Evolutionary conservation across 2,113 vertebrate genomes (phyloP).

Genomic region (Ariopsis seemanni): DNA sequence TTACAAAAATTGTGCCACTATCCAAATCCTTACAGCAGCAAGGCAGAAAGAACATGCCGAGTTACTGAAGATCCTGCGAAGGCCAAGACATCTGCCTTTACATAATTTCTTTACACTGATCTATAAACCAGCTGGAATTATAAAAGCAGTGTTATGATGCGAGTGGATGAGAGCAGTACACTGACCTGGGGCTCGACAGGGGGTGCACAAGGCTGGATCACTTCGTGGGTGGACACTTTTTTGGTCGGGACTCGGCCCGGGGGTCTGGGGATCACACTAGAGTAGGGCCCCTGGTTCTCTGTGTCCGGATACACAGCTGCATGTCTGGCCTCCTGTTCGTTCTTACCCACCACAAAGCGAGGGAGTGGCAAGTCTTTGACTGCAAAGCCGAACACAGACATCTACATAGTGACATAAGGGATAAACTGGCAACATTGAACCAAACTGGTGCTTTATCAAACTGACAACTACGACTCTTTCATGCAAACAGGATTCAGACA

Average conservation of each 20-base stretch:
- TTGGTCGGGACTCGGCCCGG: constrained; percentile 88
- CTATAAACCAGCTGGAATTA: not conserved
- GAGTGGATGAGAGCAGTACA: not conserved
- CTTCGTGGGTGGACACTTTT: constrained; percentile 89
- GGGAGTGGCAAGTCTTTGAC: constrained; percentile 95
- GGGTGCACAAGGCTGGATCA: constrained; percentile 80
- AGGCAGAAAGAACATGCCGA: not conserved
- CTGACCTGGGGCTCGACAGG: constrained; percentile 85
- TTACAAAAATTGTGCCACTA: no score
- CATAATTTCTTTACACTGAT: not conserved
- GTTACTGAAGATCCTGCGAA: not conserved
- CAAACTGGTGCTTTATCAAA: not conserved
- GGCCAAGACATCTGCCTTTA: not conserved
- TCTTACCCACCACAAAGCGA: constrained; percentile 90
- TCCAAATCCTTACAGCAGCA: not conserved
- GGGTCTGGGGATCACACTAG: constrained; percentile 90
- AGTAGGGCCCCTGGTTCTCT: constrained; percentile 87
- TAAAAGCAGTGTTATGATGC: not conserved
- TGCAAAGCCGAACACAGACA: constrained; percentile 62
- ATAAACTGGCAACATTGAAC: not conserved
- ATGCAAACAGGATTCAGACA: not conserved
- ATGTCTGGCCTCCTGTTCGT: constrained; percentile 88
- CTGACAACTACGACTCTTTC: not conserved
- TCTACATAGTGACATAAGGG: not conserved
- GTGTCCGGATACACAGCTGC: constrained; percentile 85